phyloP scores from a whole-genome alignment of 2,888 invertebrate genomes.

The Drosophila antonietae region DNA sequence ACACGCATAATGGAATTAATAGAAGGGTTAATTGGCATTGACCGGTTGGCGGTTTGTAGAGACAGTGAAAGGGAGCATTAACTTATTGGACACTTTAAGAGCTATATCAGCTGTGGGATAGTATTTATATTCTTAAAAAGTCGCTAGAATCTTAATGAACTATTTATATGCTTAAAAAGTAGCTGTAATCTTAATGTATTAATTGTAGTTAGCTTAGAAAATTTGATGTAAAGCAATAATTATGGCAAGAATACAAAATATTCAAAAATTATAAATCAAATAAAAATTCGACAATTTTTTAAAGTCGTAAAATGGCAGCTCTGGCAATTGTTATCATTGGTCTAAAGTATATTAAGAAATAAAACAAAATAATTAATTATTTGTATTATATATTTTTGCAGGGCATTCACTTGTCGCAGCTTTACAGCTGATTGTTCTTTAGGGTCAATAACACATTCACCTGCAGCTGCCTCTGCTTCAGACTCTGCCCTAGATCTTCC shows the following conservation, averaged over 20 bases:
- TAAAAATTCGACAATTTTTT: too few species aligned
- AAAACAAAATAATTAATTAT: too few species aligned
- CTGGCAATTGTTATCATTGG: too few species aligned
- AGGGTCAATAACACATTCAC: slow-evolving; percentile 2
- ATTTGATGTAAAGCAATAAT: not conserved
- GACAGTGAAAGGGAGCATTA: not conserved
- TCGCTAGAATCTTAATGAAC: too few species aligned
- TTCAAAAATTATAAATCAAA: too few species aligned
- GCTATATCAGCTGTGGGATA: not conserved
- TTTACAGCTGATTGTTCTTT: not conserved
- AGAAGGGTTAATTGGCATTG: slow-evolving; percentile 33
- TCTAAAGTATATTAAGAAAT: too few species aligned
- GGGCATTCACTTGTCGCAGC: not conserved
- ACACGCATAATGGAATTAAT: slow-evolving; percentile 9
- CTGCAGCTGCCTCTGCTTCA: not conserved
- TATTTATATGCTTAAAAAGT: too few species aligned
- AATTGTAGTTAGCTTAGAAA: not conserved
- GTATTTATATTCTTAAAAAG: not conserved
- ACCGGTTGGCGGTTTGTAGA: slow-evolving; percentile 1
- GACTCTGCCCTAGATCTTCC: not conserved
- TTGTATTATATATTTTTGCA: not conserved
- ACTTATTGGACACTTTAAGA: not conserved
- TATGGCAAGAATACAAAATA: too few species aligned
- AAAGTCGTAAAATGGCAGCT: too few species aligned
- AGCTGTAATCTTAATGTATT: too few species aligned